These are phyloP conservation scores for Dicrurus megarhynchus DNA, from an alignment of 2,113 vertebrate genomes.

Conservation along the genomic window DNA sequence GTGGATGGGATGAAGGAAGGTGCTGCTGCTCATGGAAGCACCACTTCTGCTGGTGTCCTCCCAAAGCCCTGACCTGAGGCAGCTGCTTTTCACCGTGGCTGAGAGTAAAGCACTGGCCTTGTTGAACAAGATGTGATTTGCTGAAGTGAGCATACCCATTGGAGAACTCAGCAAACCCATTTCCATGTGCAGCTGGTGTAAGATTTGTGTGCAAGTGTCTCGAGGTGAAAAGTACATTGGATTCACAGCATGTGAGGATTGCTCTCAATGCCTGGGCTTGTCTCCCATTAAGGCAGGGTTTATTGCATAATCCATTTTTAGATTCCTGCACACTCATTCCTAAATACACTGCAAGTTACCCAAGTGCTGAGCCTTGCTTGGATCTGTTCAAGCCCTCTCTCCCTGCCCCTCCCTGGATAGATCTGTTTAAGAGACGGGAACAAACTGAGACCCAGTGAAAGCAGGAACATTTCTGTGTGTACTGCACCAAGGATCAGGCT, in stretches of 20 bases:
- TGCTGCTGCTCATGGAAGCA: background rate
- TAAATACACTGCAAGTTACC: background rate
- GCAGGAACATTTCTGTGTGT: background rate
- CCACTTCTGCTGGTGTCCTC: background rate
- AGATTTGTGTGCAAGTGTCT: slow-evolving; percentile 3
- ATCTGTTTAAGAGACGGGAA: background rate
- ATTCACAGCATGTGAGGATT: background rate
- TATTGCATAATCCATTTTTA: slow-evolving; percentile 51
- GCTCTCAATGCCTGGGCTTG: background rate
- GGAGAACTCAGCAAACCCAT: background rate
- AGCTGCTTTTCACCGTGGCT: accelerated
- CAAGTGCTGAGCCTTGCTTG: background rate
- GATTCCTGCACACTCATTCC: background rate
- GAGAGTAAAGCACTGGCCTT: background rate
- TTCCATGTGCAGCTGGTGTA: background rate
- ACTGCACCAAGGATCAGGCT: background rate
- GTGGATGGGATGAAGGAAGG: background rate
- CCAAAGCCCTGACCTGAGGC: background rate
- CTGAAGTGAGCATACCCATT: background rate
- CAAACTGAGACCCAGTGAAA: background rate
- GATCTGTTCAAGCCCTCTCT: background rate
- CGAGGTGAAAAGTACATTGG: slow-evolving; percentile 12
- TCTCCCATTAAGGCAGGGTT: slow-evolving; percentile 12
- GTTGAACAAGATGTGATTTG: background rate
- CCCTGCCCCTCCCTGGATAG: background rate